Evolutionary conservation across 1,140 invertebrate species (phyloP).

Genomic region (Sitophilus oryzae): DNA sequence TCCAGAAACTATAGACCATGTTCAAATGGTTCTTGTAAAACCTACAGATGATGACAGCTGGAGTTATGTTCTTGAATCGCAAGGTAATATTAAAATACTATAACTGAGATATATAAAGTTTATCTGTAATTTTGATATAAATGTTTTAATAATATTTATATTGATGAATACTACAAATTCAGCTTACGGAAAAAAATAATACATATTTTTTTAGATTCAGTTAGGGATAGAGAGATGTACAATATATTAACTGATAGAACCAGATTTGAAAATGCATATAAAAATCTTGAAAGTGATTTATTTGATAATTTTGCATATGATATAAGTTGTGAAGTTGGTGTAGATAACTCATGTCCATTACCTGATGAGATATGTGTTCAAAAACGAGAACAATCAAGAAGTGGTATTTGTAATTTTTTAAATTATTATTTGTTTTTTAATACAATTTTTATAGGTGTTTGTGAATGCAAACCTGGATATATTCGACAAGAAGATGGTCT

Average conservation of each 20-base stretch:
- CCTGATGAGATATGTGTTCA: conserved; percentile 59
- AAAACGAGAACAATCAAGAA: conserved; percentile 49
- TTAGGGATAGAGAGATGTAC: conserved; percentile 30
- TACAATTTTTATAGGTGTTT: conserved; percentile 49
- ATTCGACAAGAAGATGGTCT: conserved; percentile 49
- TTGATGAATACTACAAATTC: conserved; percentile 6
- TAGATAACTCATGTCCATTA: conserved; percentile 27
- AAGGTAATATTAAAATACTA: conserved; percentile 23
- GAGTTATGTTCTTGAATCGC: conserved; percentile 47
- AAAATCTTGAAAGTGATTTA: conserved; percentile 33
- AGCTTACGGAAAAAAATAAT: too few relatives aligned
- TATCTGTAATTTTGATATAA: not conserved
- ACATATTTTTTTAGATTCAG: too few relatives aligned
- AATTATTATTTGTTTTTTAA: not conserved
- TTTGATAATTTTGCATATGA: conserved; percentile 26
- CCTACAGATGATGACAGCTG: conserved; percentile 55
- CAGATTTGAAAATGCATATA: conserved; percentile 31
- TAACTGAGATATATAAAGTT: not conserved
- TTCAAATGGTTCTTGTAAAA: conserved; percentile 71
- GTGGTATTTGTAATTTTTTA: conserved; percentile 22
- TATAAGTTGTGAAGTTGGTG: conserved; percentile 46
- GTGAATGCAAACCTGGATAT: conserved; percentile 59
- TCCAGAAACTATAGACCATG: conserved; percentile 51
- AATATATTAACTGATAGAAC: conserved; percentile 29
- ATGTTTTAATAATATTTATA: not conserved